Percentiles rank a stretch among this genome's conserved stretches.
phyloP scores from a whole-genome alignment of 2,888 invertebrate genomes.

The Noctua fimbriata region DNA sequence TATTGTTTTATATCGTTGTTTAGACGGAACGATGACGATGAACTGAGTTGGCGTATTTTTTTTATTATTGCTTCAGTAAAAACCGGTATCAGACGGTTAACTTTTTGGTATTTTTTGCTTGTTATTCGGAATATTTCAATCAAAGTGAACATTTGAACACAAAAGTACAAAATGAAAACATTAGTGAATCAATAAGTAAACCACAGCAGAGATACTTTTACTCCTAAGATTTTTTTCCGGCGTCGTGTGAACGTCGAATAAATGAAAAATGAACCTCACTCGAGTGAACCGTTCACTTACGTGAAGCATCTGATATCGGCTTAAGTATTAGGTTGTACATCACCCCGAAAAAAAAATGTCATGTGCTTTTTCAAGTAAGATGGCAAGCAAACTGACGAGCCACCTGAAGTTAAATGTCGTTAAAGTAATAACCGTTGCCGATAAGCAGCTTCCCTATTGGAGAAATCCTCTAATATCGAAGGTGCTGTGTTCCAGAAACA shows the following conservation, averaged over 20 bases:
- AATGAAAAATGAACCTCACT: background rate
- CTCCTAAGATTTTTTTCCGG: too few relatives aligned
- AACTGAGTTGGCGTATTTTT: slow-evolving; percentile 12
- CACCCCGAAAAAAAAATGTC: background rate
- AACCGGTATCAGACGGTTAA: background rate
- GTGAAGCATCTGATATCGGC: background rate
- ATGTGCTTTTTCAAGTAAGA: background rate
- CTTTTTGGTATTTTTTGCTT: background rate
- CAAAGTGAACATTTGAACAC: background rate
- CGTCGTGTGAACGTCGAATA: background rate
- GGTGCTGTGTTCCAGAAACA: background rate
- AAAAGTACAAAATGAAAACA: too few relatives aligned
- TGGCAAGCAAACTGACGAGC: background rate
- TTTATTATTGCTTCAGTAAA: background rate
- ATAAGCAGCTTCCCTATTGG: background rate
- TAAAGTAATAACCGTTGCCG: background rate
- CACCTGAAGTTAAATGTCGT: background rate
- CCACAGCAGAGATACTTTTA: too few relatives aligned
- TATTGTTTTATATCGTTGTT: slow-evolving; percentile 43
- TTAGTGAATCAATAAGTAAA: too few relatives aligned
- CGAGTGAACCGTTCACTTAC: background rate
- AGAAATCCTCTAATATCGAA: background rate
- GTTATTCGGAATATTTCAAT: background rate
- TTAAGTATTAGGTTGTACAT: background rate
- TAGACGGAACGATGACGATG: background rate